Conservation (phyloP, 1,140 invertebrate genomes). For the Eriosoma lanigerum region DNA sequence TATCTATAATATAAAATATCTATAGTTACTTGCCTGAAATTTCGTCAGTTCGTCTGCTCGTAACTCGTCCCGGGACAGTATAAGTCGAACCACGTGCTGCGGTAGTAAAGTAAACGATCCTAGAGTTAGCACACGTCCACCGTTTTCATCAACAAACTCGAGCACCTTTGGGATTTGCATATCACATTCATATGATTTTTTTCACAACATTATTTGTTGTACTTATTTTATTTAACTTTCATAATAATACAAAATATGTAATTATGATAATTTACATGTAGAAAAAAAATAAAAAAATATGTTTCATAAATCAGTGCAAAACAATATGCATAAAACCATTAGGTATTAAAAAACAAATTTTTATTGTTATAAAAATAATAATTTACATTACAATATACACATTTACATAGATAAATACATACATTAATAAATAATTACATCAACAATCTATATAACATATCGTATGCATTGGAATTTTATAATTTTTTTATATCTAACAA, state of each 20-base stretch:
- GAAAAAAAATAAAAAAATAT: slow-evolving; percentile 8
- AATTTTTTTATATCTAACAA: not conserved
- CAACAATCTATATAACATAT: not conserved
- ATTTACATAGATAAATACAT: not conserved
- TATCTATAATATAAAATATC: no score
- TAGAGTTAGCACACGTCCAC: slow-evolving; percentile 86
- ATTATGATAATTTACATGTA: not conserved
- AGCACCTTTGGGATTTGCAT: slow-evolving; percentile 67
- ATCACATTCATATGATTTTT: not conserved
- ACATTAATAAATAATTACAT: not conserved
- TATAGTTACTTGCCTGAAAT: slow-evolving; percentile 68
- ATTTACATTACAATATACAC: not conserved
- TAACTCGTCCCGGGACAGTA: slow-evolving; percentile 83
- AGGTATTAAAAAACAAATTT: not conserved
- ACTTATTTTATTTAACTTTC: not conserved
- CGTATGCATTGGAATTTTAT: not conserved
- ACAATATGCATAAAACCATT: not conserved
- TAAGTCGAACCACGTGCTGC: slow-evolving; percentile 87
- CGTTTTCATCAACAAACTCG: slow-evolving; percentile 91
- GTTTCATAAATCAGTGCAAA: not conserved
- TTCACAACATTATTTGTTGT: not conserved
- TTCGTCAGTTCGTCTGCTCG: slow-evolving; percentile 91
- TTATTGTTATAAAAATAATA: not conserved
- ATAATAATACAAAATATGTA: not conserved
- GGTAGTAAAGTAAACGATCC: slow-evolving; percentile 83